phyloP scores from a whole-genome alignment of 2,113 vertebrate species.

The Ivindomyrus marchei region DNA sequence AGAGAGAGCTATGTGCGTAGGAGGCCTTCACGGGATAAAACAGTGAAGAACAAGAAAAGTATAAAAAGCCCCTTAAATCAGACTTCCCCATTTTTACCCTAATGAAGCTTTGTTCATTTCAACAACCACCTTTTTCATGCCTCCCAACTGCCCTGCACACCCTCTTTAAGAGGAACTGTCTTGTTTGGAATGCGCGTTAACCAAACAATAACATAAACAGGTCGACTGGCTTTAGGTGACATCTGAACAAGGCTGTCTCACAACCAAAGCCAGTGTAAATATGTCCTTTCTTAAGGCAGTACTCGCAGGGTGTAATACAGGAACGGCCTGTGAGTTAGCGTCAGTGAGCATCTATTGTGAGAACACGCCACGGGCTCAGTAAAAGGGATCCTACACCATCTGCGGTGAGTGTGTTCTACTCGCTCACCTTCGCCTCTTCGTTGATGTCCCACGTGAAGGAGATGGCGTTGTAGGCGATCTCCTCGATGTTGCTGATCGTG shows the following conservation, averaged over 20 bases:
- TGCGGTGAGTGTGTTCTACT: not conserved
- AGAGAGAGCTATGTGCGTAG: not conserved
- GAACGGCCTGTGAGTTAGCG: not conserved
- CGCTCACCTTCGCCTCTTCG: conserved; percentile 89
- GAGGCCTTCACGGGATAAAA: not conserved
- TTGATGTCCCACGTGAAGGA: conserved; percentile 99
- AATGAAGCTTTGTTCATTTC: not conserved
- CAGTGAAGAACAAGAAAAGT: not conserved
- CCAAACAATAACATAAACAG: not conserved
- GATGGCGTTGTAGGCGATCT: conserved; percentile 94
- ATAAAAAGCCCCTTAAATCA: not conserved
- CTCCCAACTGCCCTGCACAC: not conserved
- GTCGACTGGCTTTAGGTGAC: not conserved
- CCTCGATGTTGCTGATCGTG: conserved; percentile 96
- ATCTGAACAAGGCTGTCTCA: not conserved
- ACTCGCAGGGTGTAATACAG: not conserved
- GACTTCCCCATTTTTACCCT: conserved; percentile 3
- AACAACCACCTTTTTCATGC: conserved; percentile 7
- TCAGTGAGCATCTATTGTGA: not conserved
- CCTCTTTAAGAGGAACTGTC: not conserved
- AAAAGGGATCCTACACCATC: not conserved
- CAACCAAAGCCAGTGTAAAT: not conserved
- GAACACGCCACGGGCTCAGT: not conserved
- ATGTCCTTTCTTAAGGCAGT: not conserved
- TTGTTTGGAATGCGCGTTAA: not conserved